Base-by-base conservation (phyloP, 2,797 vertebrate genomes). In the Pseudochirops corinnae region DNA sequence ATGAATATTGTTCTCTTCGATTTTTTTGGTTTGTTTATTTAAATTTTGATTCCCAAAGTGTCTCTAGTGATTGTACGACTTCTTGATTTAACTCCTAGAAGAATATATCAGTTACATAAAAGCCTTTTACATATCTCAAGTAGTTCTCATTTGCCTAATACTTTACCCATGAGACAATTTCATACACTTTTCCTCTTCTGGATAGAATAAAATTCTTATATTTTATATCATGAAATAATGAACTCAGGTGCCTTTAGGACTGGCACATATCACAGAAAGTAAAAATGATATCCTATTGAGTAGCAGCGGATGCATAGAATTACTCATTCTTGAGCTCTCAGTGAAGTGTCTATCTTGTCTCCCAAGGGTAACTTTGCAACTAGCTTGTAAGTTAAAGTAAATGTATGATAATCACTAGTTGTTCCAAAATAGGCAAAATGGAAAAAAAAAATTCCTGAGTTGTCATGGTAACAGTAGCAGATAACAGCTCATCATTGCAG, bases 321-420 rank as follows among this genome's bases (percentile, higher is more conserved):
- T 24, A 0, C 90, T 56, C 31, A 21, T 94, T 82, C 95, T 56
- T 92, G 53, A 50, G 93, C 29, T 56, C 53, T 16, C 62, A 97
- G 28, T 91, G 93, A 94, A 95, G 50, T 55, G 56, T 57, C 87
- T 0, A 0, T 92, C 90, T 53, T 94, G 21, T 62, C 56, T 91
- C 46, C 93, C 31, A 57, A 13, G 67, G 92, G 50, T 93, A 94
- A 91, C 91, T 62, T 92, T 87, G 55, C 91, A 96, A 82, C 31
- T 95, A 90, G 50, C 93, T 92, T 91, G 62, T 57, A 95, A 92
- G 57, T 97, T 97, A 97, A 95, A 94, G 33, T 26, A 96, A 90
- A 93, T 55, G 62, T 74, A 94, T 33, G 53, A 93, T 95, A 97
- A 93, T 94, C 90, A 97, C 90, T 55, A 96, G 90, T 93, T 92